These are phyloP conservation scores for pig (Sus scrofa) DNA, from an alignment of 2,113 vertebrate species.

Conservation along the genomic window DNA sequence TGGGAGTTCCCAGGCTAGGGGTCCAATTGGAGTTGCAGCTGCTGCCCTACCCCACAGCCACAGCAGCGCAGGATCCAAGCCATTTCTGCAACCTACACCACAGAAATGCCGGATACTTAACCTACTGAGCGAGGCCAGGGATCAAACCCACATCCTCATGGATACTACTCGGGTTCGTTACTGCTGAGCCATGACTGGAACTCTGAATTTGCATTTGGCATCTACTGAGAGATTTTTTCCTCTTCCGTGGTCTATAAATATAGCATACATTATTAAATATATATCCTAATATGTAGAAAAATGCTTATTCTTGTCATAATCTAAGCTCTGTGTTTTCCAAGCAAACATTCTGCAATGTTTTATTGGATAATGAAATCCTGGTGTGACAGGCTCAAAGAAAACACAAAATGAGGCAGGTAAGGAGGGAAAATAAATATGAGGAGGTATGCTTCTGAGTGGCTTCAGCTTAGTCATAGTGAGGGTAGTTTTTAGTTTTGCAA, in stretches of 20 bases:
- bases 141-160: too few relatives aligned
- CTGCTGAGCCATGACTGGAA: too few relatives aligned
- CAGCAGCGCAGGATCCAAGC: too few relatives aligned
- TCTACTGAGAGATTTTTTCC: not conserved
- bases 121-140: too few relatives aligned
- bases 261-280: not conserved
- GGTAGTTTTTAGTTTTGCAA: not conserved
- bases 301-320: not conserved
- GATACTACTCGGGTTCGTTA: too few relatives aligned
- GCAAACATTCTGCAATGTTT: not conserved
- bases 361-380: not conserved
- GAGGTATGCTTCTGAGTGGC: not conserved
- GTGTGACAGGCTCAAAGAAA: not conserved
- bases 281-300: constrained; percentile 7
- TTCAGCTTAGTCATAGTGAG: not conserved
- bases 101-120: too few relatives aligned
- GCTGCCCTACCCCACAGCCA: too few relatives aligned
- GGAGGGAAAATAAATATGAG: not conserved
- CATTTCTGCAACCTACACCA: too few relatives aligned
- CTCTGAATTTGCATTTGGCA: constrained; percentile 28
- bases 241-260: not conserved
- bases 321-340: not conserved
- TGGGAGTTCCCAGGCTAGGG: too few relatives aligned
- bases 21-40: too few relatives aligned
- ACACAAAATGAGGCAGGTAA: not conserved